Percentiles rank a stretch among this genome's conserved stretches.
These are phyloP conservation scores for Arctocebus calabarensis DNA, from an alignment of 2,797 vertebrate genomes.

Conservation along the genomic window DNA sequence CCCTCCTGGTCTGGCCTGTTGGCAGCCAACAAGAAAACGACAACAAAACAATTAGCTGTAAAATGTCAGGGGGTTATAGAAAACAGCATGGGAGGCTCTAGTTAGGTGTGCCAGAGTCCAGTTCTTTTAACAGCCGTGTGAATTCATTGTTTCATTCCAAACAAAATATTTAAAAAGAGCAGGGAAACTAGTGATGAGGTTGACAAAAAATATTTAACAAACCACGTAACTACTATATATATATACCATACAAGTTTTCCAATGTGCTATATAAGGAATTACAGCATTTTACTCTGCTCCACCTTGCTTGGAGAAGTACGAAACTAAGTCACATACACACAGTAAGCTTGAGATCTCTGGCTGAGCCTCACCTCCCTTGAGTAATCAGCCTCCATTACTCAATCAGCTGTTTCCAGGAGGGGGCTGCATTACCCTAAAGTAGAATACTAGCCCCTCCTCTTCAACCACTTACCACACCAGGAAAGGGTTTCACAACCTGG, in stretches of 20 bases:
- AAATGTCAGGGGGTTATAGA: neutral
- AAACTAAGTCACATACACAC: neutral
- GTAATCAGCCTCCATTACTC: neutral
- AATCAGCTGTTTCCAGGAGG: neutral
- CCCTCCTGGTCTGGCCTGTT: neutral
- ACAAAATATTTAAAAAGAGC: neutral
- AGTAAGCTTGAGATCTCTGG: neutral
- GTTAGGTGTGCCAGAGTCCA: neutral
- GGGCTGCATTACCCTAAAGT: neutral
- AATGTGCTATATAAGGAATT: neutral
- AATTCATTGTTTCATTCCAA: neutral
- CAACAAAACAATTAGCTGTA: neutral
- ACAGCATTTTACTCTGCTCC: neutral
- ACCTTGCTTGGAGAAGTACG: neutral
- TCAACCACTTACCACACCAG: too few relatives aligned
- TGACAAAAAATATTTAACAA: constrained; percentile 1
- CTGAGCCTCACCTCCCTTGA: neutral
- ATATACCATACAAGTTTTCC: neutral
- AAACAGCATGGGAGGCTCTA: neutral
- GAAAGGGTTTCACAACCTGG: neutral
- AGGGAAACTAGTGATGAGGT: neutral
- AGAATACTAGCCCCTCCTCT: neutral
- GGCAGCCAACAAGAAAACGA: neutral
- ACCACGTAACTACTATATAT: neutral
- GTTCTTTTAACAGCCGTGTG: constrained; percentile 26